Evolutionary conservation across 2,113 vertebrate genomes (phyloP).

Genomic region (Vidua macroura): DNA sequence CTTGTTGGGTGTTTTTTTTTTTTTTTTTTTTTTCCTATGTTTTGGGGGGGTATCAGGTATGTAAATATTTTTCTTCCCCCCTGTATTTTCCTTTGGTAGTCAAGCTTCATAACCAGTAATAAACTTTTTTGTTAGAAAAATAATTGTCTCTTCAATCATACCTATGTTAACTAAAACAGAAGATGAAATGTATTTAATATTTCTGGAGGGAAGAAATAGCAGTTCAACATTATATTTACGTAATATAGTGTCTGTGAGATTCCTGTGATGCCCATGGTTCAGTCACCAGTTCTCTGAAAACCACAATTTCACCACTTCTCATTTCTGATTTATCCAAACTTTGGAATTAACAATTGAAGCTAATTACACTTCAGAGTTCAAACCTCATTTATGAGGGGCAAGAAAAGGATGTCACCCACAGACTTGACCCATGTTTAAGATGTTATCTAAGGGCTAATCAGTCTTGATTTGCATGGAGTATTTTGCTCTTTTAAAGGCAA

Average conservation of each 20-base stretch:
- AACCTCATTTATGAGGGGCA: background rate
- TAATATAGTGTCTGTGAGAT: background rate
- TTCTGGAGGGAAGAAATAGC: background rate
- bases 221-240: background rate
- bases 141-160: background rate
- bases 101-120: background rate
- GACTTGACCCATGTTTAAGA: background rate
- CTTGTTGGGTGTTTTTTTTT: background rate
- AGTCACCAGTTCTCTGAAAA: background rate
- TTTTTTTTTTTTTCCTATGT: background rate
- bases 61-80: fast-evolving
- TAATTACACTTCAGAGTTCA: background rate
- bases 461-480: background rate
- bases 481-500: background rate
- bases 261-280: background rate
- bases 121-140: background rate
- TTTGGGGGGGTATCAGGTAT: background rate
- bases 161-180: background rate
- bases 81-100: background rate
- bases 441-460: background rate
- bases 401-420: background rate
- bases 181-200: background rate
- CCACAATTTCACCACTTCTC: background rate
- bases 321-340: background rate
- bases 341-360: background rate